Evolutionary conservation across 2,888 invertebrate genomes (phyloP).

Genomic region (Phrixothrix hirtus): DNA sequence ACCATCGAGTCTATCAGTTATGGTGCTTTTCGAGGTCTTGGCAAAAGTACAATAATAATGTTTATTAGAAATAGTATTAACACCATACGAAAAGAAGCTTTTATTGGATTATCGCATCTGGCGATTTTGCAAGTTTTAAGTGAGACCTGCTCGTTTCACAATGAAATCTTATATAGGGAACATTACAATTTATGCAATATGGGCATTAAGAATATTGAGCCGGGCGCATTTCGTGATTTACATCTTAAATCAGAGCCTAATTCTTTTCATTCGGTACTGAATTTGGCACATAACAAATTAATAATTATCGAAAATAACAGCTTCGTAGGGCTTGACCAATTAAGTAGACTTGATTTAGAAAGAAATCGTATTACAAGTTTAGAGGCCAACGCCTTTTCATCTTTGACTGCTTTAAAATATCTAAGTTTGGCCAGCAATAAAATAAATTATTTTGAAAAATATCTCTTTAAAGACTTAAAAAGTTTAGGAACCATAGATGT

Average conservation of each 20-base stretch:
- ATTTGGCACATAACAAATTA: not conserved
- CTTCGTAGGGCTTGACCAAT: not conserved
- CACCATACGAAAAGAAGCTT: not conserved
- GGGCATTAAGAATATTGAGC: not conserved
- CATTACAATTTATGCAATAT: not conserved
- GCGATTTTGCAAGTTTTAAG: too few species aligned
- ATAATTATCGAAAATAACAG: not conserved
- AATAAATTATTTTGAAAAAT: not conserved
- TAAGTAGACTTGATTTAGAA: not conserved
- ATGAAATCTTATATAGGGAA: not conserved
- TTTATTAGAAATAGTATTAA: not conserved
- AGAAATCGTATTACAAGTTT: not conserved
- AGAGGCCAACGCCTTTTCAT: not conserved
- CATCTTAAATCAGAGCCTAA: not conserved
- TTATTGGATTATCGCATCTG: not conserved
- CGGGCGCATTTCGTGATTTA: not conserved
- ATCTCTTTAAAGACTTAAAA: not conserved
- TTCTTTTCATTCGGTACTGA: not conserved
- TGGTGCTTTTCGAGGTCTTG: not conserved
- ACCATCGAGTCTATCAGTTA: not conserved
- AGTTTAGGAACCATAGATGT: not conserved
- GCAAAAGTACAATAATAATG: not conserved
- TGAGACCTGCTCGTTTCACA: not conserved
- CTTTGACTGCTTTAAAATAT: not conserved
- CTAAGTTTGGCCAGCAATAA: not conserved